Conservation (phyloP, 1,140 invertebrate species). For the Heliothis virescens region DNA sequence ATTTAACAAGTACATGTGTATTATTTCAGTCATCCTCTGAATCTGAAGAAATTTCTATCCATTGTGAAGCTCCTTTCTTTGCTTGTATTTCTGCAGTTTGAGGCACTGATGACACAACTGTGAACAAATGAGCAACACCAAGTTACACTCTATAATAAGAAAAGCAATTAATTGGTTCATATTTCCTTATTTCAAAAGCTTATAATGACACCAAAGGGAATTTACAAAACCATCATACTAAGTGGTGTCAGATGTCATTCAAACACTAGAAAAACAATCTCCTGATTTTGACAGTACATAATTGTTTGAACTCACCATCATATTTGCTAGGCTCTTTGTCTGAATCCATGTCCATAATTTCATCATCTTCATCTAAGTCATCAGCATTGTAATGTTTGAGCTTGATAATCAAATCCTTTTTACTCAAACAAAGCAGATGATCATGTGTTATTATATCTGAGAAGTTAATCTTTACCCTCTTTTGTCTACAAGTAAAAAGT, state of each 20-base stretch:
- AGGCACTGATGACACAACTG: slow-evolving; percentile 74
- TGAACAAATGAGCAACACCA: slow-evolving; percentile 54
- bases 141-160: background rate
- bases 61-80: slow-evolving; percentile 68
- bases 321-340: slow-evolving; percentile 80
- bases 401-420: slow-evolving; percentile 76
- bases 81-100: slow-evolving; percentile 74
- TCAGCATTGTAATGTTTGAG: slow-evolving; percentile 78
- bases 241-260: no score
- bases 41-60: slow-evolving; percentile 83
- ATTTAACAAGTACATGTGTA: slow-evolving; percentile 64
- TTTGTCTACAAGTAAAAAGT: slow-evolving; percentile 71
- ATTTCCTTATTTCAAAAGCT: background rate
- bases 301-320: slow-evolving; percentile 61
- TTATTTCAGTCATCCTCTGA: slow-evolving; percentile 73
- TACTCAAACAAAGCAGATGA: slow-evolving; percentile 74
- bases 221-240: no score
- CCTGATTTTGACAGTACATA: no score
- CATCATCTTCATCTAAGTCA: slow-evolving; percentile 72
- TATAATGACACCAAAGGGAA: no score
- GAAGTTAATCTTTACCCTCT: slow-evolving; percentile 81
- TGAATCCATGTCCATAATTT: slow-evolving; percentile 72
- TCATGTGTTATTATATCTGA: slow-evolving; percentile 78
- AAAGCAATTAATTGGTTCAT: background rate
- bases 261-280: no score